Conservation (phyloP, 2,797 vertebrate species). For the Poeciliopsis infans region DNA sequence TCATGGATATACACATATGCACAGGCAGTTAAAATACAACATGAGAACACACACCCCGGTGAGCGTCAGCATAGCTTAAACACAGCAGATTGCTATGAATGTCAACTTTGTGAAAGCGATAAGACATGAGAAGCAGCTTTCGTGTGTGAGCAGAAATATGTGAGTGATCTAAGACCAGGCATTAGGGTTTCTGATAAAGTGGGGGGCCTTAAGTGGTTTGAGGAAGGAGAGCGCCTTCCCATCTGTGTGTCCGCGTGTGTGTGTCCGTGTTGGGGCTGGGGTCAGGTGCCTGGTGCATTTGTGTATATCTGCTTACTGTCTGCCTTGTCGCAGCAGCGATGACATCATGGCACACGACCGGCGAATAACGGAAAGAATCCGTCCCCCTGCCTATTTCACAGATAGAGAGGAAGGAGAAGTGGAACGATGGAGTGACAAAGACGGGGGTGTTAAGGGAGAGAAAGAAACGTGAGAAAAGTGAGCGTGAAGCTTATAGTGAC, state of each 20-base stretch:
- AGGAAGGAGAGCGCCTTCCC: slow-evolving; percentile 53
- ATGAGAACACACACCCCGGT: slow-evolving; percentile 47
- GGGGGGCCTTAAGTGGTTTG: slow-evolving; percentile 71
- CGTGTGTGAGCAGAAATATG: slow-evolving; percentile 45
- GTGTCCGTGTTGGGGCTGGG: slow-evolving; percentile 48
- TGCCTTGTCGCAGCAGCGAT: slow-evolving; percentile 63
- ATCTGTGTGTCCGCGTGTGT: slow-evolving; percentile 30
- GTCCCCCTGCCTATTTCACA: slow-evolving; percentile 50
- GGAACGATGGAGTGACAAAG: slow-evolving; percentile 43
- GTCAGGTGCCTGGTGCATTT: slow-evolving; percentile 73
- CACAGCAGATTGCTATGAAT: slow-evolving; percentile 35
- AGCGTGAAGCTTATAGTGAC: slow-evolving; percentile 19
- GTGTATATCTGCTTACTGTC: slow-evolving; percentile 74
- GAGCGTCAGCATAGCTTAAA: slow-evolving; percentile 20
- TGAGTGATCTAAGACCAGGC: slow-evolving; percentile 67
- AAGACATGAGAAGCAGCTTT: slow-evolving; percentile 47
- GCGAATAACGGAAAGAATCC: slow-evolving; percentile 72
- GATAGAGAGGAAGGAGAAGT: slow-evolving; percentile 28
- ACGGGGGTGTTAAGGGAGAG: neutral
- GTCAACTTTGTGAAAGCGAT: slow-evolving; percentile 59
- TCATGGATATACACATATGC: slow-evolving; percentile 22
- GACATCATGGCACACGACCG: slow-evolving; percentile 77
- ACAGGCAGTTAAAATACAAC: slow-evolving; percentile 30
- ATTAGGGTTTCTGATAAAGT: slow-evolving; percentile 72
- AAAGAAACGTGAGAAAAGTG: slow-evolving; percentile 17